phyloP scores from a whole-genome alignment of 2,888 invertebrate species.

The Pristionchus exspectatus region DNA sequence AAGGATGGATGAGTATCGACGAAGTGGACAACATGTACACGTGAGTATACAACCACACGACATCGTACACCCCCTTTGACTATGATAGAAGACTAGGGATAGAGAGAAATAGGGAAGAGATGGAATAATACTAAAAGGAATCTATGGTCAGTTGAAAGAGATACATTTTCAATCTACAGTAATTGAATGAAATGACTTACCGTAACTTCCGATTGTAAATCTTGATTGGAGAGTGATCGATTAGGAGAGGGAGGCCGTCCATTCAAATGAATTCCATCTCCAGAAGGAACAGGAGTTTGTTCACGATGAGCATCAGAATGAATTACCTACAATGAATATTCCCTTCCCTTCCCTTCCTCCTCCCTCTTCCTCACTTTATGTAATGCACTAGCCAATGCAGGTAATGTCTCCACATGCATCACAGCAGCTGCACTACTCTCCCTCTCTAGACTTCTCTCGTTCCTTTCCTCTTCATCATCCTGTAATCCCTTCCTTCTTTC shows the following conservation, averaged over 20 bases:
- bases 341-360: neutral
- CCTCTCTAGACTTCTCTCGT: conserved; percentile 22
- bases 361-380: conserved; percentile 64
- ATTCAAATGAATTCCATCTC: conserved; percentile 19
- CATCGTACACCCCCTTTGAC: conserved; percentile 10
- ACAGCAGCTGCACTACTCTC: conserved; percentile 56
- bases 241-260: conserved; percentile 18
- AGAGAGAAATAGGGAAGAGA: neutral
- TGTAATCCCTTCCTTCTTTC: neutral
- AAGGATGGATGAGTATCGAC: conserved; percentile 20
- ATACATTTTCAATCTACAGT: neutral
- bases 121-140: neutral
- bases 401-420: conserved; percentile 73
- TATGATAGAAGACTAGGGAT: neutral
- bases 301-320: conserved; percentile 32
- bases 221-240: conserved; percentile 49
- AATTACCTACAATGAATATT: conserved; percentile 39
- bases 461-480: neutral
- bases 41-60: conserved; percentile 28
- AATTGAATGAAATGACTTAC: neutral
- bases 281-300: conserved; percentile 45
- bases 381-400: conserved; percentile 72
- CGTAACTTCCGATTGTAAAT: conserved; percentile 53
- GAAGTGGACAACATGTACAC: conserved; percentile 47
- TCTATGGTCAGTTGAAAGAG: neutral